A percentile compares a stretch with the other conserved stretches of the same genome.
phyloP scores from a whole-genome alignment of 92 coral and sea anemone genomes.

The Epizoanthus scotinus region DNA sequence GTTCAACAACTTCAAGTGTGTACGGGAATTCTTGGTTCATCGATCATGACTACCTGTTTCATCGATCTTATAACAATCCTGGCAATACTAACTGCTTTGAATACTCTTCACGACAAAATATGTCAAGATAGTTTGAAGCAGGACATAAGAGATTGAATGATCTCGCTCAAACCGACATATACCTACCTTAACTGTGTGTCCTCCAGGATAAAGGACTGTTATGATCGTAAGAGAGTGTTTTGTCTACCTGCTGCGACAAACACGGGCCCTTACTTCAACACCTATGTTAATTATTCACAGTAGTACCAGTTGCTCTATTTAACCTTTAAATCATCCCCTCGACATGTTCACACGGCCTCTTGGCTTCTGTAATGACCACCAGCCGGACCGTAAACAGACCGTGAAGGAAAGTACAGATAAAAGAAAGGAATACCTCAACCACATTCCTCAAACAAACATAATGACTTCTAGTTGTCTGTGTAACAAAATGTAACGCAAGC shows the following conservation, averaged over 20 bases:
- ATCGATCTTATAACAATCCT: background rate
- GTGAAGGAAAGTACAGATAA: background rate
- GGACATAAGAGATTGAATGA: background rate
- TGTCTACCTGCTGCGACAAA: constrained; percentile 17
- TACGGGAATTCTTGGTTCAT: constrained; percentile 10
- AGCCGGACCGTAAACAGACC: constrained; percentile 18
- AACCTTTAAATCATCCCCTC: background rate
- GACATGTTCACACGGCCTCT: background rate
- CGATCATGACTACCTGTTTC: constrained; percentile 41
- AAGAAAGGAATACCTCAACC: no score
- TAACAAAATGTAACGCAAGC: no score
- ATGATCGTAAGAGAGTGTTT: background rate
- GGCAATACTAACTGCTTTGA: background rate
- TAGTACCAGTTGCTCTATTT: constrained; percentile 27
- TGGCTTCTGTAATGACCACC: constrained; percentile 3
- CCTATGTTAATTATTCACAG: constrained; percentile 15
- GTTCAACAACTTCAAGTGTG: constrained; percentile 9
- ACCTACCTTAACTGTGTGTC: constrained; percentile 9
- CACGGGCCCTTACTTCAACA: constrained; percentile 31
- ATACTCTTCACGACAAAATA: background rate
- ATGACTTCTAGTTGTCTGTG: background rate
- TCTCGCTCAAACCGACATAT: background rate
- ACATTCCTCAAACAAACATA: no score
- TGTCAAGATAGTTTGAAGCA: background rate
- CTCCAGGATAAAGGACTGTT: background rate